Conservation (phyloP, 2,888 invertebrate genomes). For the Nowickia ferox region DNA sequence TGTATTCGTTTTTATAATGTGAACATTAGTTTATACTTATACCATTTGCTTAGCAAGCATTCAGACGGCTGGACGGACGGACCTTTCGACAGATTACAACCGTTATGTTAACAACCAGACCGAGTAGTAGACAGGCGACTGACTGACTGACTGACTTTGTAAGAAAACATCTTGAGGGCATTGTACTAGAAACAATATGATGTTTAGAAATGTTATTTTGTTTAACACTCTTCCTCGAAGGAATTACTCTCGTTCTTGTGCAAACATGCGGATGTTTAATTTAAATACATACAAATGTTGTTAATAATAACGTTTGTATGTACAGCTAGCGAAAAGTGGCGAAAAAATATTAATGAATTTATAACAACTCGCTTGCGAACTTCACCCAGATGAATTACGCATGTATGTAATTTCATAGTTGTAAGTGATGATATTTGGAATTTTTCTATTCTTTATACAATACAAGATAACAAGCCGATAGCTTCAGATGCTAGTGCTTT, state of each 20-base stretch:
- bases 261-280: neutral
- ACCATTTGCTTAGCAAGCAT: neutral
- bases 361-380: no score
- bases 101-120: constrained; percentile 16
- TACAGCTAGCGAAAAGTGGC: neutral
- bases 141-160: neutral
- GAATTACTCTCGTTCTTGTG: constrained; percentile 1
- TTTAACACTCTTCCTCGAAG: constrained; percentile 30
- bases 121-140: neutral
- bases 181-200: constrained; percentile 33
- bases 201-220: constrained; percentile 35
- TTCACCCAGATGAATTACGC: no score
- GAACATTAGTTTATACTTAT: no score
- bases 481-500: no score
- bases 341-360: neutral
- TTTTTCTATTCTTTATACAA: no score
- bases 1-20: neutral
- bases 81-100: neutral
- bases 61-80: neutral
- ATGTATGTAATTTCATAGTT: no score
- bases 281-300: neutral
- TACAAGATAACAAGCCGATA: no score
- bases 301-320: neutral
- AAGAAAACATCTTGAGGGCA: constrained; percentile 42
- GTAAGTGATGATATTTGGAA: no score